Conservation (phyloP, 2,113 vertebrate genomes). For the Manacus vitellinus region DNA sequence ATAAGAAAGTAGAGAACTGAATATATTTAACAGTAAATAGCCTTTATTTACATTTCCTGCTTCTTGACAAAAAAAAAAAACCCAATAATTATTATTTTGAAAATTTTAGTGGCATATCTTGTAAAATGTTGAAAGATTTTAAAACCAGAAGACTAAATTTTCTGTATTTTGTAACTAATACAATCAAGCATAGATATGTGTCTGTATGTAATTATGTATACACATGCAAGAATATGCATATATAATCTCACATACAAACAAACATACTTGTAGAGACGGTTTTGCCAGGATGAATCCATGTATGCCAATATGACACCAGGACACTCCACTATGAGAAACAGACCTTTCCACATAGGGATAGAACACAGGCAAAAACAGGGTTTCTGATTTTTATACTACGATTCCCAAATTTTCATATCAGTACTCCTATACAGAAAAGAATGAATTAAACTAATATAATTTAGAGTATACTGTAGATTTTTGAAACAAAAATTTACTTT, state of each 20-base stretch:
- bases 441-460: not conserved
- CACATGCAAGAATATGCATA: not conserved
- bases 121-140: not conserved
- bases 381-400: not conserved
- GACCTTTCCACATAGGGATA: not conserved
- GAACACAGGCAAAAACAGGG: not conserved
- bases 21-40: not conserved
- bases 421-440: not conserved
- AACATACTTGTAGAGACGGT: not conserved
- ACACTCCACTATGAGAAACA: not conserved
- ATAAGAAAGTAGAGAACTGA: not conserved
- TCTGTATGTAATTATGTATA: not conserved
- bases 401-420: not conserved
- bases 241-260: not conserved
- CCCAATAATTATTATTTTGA: not conserved
- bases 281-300: not conserved
- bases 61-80: not conserved
- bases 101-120: not conserved
- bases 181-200: not conserved
- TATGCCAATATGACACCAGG: not conserved
- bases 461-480: not conserved
- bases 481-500: not conserved
- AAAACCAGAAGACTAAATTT: not conserved
- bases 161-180: not conserved
- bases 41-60: accelerated